These are phyloP conservation scores for Drusus annulatus DNA, from an alignment of 1,140 invertebrate species.

Conservation along the genomic window DNA sequence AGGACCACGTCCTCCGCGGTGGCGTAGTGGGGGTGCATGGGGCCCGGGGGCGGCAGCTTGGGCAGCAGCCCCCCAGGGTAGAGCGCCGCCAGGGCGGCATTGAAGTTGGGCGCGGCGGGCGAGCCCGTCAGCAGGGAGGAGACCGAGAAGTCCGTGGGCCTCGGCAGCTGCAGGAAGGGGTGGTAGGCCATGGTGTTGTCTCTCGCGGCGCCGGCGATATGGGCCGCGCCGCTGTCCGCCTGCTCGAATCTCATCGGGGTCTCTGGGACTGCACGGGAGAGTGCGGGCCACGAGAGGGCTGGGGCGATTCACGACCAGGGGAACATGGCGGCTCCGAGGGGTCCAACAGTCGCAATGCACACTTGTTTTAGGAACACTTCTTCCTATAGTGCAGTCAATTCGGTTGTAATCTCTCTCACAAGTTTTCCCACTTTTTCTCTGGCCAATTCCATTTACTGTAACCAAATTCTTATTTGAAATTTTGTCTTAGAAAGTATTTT, in stretches of 20 bases:
- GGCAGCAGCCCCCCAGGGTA: conserved; percentile 67
- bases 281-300: conserved; percentile 39
- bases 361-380: too few species aligned
- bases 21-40: conserved; percentile 76
- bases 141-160: conserved; percentile 94
- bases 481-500: too few species aligned
- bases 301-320: conserved; percentile 52
- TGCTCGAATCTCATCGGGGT: conserved; percentile 70
- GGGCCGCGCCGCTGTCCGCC: conserved; percentile 75
- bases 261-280: conserved; percentile 61
- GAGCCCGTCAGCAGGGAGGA: conserved; percentile 83
- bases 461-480: too few species aligned
- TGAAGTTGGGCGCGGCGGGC: conserved; percentile 75
- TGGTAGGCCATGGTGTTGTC: conserved; percentile 79
- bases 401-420: too few species aligned
- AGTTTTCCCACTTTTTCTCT: too few species aligned
- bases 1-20: conserved; percentile 82
- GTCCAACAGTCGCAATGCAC: not conserved
- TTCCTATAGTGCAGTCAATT: too few species aligned
- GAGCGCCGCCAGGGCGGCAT: conserved; percentile 75
- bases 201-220: conserved; percentile 74
- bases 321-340: conserved; percentile 1
- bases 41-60: conserved; percentile 67
- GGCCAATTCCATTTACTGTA: too few species aligned
- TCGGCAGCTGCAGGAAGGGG: conserved; percentile 79